These are phyloP conservation scores for Diploscapter pachys DNA, from an alignment of 1,140 invertebrate genomes.

Conservation along the genomic window DNA sequence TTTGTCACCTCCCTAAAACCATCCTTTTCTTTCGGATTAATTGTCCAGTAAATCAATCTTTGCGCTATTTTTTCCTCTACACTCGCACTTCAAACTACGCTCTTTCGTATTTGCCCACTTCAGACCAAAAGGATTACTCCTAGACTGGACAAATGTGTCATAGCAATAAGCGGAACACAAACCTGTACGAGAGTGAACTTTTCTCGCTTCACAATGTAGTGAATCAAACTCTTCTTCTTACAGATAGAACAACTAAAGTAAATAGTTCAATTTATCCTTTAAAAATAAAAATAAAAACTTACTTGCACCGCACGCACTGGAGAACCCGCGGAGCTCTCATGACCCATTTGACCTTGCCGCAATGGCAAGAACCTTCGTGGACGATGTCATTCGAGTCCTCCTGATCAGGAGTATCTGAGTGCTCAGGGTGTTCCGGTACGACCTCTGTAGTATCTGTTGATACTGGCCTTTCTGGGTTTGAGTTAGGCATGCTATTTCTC, in stretches of 20 bases:
- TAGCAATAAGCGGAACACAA: constrained; percentile 24
- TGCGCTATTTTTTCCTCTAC: no score
- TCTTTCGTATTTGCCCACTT: background rate
- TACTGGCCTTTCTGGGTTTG: no score
- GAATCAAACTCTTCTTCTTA: constrained; percentile 63
- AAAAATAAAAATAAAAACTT: constrained; percentile 33
- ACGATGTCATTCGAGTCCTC: constrained; percentile 36
- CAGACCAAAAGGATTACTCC: background rate
- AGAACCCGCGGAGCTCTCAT: constrained; percentile 60
- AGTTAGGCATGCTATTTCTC: no score
- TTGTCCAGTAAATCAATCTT: background rate
- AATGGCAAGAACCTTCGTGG: constrained; percentile 64
- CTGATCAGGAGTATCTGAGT: no score
- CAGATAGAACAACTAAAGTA: constrained; percentile 64
- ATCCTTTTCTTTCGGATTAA: background rate
- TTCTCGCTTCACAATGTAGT: constrained; percentile 62
- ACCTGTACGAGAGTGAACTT: constrained; percentile 62
- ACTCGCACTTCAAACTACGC: background rate
- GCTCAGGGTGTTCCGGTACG: no score
- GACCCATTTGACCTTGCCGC: constrained; percentile 63
- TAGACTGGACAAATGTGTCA: background rate
- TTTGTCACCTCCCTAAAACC: constrained; percentile 59
- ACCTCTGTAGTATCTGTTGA: no score
- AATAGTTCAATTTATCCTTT: background rate
- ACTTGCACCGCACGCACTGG: constrained; percentile 63